Evolutionary conservation across 2,797 vertebrate species (phyloP).

Genomic region (Anguilla megastoma): DNA sequence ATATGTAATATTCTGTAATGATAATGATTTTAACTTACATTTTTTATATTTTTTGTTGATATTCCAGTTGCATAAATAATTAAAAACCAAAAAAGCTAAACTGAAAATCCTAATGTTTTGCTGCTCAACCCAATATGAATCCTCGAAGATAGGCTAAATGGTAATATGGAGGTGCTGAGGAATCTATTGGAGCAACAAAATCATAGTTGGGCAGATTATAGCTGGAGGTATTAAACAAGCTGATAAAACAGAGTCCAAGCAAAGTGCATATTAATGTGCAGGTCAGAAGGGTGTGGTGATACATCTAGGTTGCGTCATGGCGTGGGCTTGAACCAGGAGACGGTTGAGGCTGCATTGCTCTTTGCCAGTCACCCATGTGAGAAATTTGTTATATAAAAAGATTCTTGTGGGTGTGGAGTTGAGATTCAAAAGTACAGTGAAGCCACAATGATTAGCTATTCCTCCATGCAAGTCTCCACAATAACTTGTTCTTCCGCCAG

Average conservation of each 20-base stretch:
- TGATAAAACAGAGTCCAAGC: not conserved
- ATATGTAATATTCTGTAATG: not conserved
- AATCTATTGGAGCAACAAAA: not conserved
- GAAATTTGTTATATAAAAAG: not conserved
- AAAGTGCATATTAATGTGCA: not conserved
- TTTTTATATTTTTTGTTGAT: not conserved
- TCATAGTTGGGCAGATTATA: not conserved
- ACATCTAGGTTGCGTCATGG: not conserved
- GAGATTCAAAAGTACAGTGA: not conserved
- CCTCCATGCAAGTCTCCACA: not conserved
- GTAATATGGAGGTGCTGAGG: not conserved
- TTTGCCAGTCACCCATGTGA: not conserved
- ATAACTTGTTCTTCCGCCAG: not conserved
- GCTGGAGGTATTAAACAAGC: not conserved
- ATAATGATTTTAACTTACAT: not conserved
- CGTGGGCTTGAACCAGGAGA: not conserved
- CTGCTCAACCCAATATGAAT: not conserved
- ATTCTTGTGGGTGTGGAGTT: not conserved
- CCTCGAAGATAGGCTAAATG: too few species aligned
- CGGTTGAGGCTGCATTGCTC: not conserved
- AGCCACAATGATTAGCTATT: not conserved
- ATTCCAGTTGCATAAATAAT: not conserved
- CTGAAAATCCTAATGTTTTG: not conserved
- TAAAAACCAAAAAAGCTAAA: not conserved
- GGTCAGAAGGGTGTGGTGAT: not conserved